Evolutionary conservation across 2,113 vertebrate species (phyloP).

Genomic region (Aldabrachelys gigantea): DNA sequence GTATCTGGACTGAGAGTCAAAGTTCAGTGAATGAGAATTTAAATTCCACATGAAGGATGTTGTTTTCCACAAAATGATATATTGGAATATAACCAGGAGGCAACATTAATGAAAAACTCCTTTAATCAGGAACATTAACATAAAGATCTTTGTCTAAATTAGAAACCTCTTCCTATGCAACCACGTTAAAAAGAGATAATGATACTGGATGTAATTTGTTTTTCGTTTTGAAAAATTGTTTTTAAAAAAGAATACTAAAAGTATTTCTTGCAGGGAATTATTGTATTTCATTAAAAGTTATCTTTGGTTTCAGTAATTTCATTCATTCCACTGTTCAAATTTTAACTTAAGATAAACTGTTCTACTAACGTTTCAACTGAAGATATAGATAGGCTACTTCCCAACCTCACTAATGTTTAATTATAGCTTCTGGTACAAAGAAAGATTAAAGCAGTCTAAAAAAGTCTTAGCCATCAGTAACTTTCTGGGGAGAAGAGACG

Average conservation of each 20-base stretch:
- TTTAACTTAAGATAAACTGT: background rate
- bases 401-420: background rate
- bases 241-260: background rate
- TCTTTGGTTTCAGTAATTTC: background rate
- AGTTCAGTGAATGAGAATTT: constrained; percentile 62
- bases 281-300: background rate
- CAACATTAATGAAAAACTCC: constrained; percentile 53
- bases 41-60: constrained; percentile 62
- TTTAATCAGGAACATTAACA: constrained; percentile 62
- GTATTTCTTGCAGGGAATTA: background rate
- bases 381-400: background rate
- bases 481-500: background rate
- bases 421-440: background rate
- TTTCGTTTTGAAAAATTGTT: background rate
- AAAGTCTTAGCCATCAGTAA: background rate
- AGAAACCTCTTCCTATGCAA: constrained; percentile 36
- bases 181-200: constrained; percentile 21
- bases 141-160: constrained; percentile 55
- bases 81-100: constrained; percentile 15
- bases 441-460: background rate
- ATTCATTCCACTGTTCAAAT: background rate
- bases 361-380: background rate
- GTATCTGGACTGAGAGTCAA: constrained; percentile 12
- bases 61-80: constrained; percentile 38
- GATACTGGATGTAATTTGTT: constrained; percentile 21